These are phyloP conservation scores for Drosophila sucinea DNA, from an alignment of 1,140 invertebrate genomes.

Conservation along the genomic window DNA sequence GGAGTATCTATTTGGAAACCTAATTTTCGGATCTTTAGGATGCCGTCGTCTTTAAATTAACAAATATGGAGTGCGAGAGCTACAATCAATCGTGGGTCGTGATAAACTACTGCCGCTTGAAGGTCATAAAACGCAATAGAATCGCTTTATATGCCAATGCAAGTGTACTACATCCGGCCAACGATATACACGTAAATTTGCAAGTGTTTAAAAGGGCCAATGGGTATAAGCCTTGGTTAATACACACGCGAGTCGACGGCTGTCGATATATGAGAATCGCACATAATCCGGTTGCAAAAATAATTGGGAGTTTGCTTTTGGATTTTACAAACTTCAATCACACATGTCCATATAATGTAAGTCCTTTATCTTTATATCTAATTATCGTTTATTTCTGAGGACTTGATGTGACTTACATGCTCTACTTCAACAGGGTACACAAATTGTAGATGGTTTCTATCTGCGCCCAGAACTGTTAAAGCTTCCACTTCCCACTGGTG, in stretches of 20 bases:
- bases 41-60: slow-evolving; percentile 1
- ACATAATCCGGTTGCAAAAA: neutral
- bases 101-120: neutral
- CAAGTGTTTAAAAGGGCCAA: slow-evolving; percentile 4
- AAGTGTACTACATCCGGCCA: neutral
- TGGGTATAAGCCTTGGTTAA: slow-evolving; percentile 9
- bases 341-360: slow-evolving; percentile 1
- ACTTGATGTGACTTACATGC: too few relatives aligned
- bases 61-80: neutral
- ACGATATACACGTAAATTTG: neutral
- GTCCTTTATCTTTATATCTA: too few relatives aligned
- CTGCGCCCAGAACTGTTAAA: neutral
- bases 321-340: slow-evolving; percentile 16
- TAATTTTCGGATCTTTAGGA: neutral
- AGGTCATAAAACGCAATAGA: neutral
- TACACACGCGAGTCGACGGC: neutral
- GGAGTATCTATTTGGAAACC: neutral
- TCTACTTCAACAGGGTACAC: neutral
- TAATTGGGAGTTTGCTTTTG: neutral
- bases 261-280: neutral
- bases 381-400: too few relatives aligned
- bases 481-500: neutral
- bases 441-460: neutral
- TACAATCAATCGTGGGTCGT: neutral
- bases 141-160: neutral